Conservation (phyloP, 92 coral and sea anemone genomes). For the Epizoanthus rinbou region DNA sequence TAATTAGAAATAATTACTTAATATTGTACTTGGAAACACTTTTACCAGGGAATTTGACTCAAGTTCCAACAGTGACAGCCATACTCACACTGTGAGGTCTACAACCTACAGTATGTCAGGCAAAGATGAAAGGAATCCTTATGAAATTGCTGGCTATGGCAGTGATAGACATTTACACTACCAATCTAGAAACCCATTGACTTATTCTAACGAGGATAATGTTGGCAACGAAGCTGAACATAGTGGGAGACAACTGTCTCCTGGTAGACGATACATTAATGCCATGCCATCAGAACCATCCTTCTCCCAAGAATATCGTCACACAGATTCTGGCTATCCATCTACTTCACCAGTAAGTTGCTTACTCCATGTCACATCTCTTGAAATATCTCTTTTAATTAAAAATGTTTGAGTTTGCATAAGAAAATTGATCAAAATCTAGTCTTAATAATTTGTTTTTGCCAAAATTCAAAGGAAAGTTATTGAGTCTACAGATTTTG, state of each 20-base stretch:
- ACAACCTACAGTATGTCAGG: constrained; percentile 63
- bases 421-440: too few relatives aligned
- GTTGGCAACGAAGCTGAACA: constrained; percentile 47
- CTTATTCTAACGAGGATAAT: constrained; percentile 54
- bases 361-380: too few relatives aligned
- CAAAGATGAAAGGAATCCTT: constrained; percentile 60
- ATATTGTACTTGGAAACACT: background rate
- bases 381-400: too few relatives aligned
- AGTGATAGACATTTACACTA: constrained; percentile 51
- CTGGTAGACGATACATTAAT: constrained; percentile 59
- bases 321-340: constrained; percentile 85
- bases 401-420: too few relatives aligned
- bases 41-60: constrained; percentile 67
- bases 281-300: constrained; percentile 63
- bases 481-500: too few relatives aligned
- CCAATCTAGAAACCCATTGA: constrained; percentile 48
- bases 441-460: too few relatives aligned
- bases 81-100: constrained; percentile 61
- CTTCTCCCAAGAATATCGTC: constrained; percentile 66
- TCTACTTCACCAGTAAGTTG: constrained; percentile 83
- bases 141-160: constrained; percentile 55
- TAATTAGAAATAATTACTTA: background rate
- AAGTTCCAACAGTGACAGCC: constrained; percentile 71
- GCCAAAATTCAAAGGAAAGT: too few relatives aligned
- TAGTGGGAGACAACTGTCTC: constrained; percentile 52